Evolutionary conservation across 2,797 vertebrate species (phyloP).

Genomic region (Amblyopsis hoosieri): DNA sequence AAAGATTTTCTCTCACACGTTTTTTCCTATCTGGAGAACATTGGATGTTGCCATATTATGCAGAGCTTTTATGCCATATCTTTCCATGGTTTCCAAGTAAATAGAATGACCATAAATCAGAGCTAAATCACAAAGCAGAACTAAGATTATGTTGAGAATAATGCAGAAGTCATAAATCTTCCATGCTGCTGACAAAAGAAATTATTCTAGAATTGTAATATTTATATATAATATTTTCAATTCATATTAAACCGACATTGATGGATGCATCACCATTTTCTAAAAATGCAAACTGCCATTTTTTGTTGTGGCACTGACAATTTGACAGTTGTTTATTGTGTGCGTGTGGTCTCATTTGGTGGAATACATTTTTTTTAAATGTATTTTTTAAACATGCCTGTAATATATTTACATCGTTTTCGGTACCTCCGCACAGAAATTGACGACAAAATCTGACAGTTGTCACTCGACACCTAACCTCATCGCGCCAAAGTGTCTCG

Average conservation of each 20-base stretch:
- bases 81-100: slow-evolving; percentile 60
- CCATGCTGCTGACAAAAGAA: slow-evolving; percentile 54
- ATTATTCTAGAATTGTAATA: slow-evolving; percentile 61
- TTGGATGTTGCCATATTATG: slow-evolving; percentile 56
- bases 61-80: slow-evolving; percentile 58
- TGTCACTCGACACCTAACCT: slow-evolving; percentile 4
- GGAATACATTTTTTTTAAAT: slow-evolving; percentile 23
- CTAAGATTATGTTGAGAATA: slow-evolving; percentile 78
- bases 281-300: slow-evolving; percentile 68
- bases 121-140: slow-evolving; percentile 60
- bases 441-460: slow-evolving; percentile 27
- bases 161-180: slow-evolving; percentile 75
- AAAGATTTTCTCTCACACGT: slow-evolving; percentile 28
- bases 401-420: slow-evolving; percentile 22
- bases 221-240: slow-evolving; percentile 64
- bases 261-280: slow-evolving; percentile 72
- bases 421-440: slow-evolving; percentile 36
- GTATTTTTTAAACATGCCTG: slow-evolving; percentile 10
- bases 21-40: slow-evolving; percentile 52
- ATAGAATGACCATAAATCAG: slow-evolving; percentile 77
- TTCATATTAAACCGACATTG: slow-evolving; percentile 74
- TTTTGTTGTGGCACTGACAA: slow-evolving; percentile 60
- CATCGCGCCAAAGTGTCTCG: not conserved
- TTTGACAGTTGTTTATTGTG: slow-evolving; percentile 58
- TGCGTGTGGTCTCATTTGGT: slow-evolving; percentile 38